Evolutionary conservation across 2,888 invertebrate genomes (phyloP), one percentile per base, ranked within the genome.

Genomic region (Auanema sp.): DNA sequence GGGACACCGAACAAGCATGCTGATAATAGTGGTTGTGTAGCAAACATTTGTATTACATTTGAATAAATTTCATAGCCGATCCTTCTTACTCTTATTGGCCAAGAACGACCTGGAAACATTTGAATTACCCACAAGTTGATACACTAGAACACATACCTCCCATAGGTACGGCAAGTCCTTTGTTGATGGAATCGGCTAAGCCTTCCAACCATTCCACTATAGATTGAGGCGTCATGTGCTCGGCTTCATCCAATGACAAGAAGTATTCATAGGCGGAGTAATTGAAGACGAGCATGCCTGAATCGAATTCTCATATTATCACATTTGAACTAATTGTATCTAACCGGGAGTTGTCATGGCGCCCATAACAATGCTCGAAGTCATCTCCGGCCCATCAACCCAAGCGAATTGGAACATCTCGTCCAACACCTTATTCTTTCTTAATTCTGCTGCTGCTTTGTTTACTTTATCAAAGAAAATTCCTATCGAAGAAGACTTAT

Each of bases 1-100:
- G 97, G 97, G 65, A 97, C 88, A 0, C 96, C 95, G 85, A 98
- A 94, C 58, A 98, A 88, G 4, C 97, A 90, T 40, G 92, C 88
- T 4, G 95, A 94, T 66, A 98, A 87, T 68, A 96, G 91, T 0
- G 96, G 93, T 64, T 83, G 83, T 11, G 81, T 78, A 25, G 76
- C 68, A 69, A 83, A 83, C 83, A 83, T 84, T 50, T 78, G 77
- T 23, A 69, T 67, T 14, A 76, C 54, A 42, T 72, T 75, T 63
- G 74, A 72, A 59, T 74, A 75, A 16, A 71, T 23, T 24, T 73
- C 71, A 24, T 63, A 71, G 3, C 47, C 54, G 60, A 73, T 71
- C 40, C 71, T 25, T 16, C 66, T 64, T 21, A 65, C 58, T 16
- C 73, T 24, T 2, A 68, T 72, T 1, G 58, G 11, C 50, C 65